phyloP scores from a whole-genome alignment of 2,888 invertebrate genomes.

The Gnatocerus cornutus region DNA sequence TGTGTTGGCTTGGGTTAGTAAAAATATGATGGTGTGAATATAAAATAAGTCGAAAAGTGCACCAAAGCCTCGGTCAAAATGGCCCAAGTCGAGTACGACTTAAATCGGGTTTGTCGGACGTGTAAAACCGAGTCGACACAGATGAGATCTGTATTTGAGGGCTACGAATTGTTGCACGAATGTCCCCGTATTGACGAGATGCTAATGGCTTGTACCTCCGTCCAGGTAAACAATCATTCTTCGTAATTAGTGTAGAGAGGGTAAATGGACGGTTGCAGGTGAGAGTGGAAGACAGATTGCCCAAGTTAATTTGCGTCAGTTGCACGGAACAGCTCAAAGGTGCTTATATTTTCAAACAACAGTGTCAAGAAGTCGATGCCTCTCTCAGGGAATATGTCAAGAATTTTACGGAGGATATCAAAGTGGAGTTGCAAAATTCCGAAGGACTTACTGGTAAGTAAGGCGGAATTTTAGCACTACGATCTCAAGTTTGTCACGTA shows the following conservation, averaged over 20 bases:
- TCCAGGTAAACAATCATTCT: slow-evolving; percentile 66
- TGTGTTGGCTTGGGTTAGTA: slow-evolving; percentile 65
- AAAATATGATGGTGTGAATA: slow-evolving; percentile 48
- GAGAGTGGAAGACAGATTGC: slow-evolving; percentile 67
- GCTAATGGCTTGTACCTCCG: slow-evolving; percentile 71
- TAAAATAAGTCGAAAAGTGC: slow-evolving; percentile 21
- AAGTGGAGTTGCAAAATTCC: slow-evolving; percentile 62
- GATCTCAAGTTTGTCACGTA: no score
- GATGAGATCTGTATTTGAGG: slow-evolving; percentile 67
- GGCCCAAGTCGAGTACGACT: slow-evolving; percentile 63
- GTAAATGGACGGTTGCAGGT: slow-evolving; percentile 62
- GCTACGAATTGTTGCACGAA: slow-evolving; percentile 61
- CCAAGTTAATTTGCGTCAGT: slow-evolving; percentile 66
- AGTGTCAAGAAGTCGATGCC: slow-evolving; percentile 66
- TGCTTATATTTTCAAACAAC: slow-evolving; percentile 67
- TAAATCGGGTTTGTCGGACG: slow-evolving; percentile 68
- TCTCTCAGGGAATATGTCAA: slow-evolving; percentile 62
- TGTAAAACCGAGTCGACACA: slow-evolving; percentile 66
- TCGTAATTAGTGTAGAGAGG: slow-evolving; percentile 17
- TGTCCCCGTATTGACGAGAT: slow-evolving; percentile 71
- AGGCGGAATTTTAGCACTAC: background rate
- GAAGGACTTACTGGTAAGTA: slow-evolving; percentile 53
- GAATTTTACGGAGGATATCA: slow-evolving; percentile 60
- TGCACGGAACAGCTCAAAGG: slow-evolving; percentile 66
- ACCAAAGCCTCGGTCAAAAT: slow-evolving; percentile 55